These are phyloP conservation scores for Polydesmus complanatus DNA, from an alignment of 2,888 invertebrate genomes.

Conservation along the genomic window DNA sequence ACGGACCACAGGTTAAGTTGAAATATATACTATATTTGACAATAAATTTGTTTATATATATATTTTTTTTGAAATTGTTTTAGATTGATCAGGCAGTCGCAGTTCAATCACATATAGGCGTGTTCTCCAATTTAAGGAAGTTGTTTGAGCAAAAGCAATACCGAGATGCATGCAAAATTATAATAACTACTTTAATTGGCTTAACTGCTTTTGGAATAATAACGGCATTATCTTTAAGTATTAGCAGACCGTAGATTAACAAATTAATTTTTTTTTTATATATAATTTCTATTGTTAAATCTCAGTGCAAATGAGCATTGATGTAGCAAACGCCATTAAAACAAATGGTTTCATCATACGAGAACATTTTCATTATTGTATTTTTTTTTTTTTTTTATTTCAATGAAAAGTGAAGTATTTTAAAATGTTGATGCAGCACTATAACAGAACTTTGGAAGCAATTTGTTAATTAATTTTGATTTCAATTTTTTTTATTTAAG, in stretches of 20 bases:
- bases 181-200: conserved; percentile 5
- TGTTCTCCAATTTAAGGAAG: not conserved
- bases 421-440: no score
- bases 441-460: no score
- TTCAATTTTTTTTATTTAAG: no score
- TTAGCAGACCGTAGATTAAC: not conserved
- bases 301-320: no score
- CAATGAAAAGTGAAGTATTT: no score
- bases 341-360: no score
- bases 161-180: conserved; percentile 10
- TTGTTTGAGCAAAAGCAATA: not conserved
- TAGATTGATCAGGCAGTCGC: not conserved
- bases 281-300: no score
- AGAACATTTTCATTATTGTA: no score
- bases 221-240: conserved; percentile 5
- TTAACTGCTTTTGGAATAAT: conserved; percentile 9
- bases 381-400: no score
- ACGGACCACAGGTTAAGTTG: conserved; percentile 4
- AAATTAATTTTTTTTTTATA: not conserved
- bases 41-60: not conserved
- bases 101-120: not conserved
- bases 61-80: not conserved
- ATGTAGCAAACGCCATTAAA: no score
- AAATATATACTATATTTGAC: not conserved
- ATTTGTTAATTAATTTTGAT: no score